Percentiles rank a stretch among this genome's conserved stretches.
Conservation (phyloP, 1,140 invertebrate genomes). For the Conus ventricosus region DNA sequence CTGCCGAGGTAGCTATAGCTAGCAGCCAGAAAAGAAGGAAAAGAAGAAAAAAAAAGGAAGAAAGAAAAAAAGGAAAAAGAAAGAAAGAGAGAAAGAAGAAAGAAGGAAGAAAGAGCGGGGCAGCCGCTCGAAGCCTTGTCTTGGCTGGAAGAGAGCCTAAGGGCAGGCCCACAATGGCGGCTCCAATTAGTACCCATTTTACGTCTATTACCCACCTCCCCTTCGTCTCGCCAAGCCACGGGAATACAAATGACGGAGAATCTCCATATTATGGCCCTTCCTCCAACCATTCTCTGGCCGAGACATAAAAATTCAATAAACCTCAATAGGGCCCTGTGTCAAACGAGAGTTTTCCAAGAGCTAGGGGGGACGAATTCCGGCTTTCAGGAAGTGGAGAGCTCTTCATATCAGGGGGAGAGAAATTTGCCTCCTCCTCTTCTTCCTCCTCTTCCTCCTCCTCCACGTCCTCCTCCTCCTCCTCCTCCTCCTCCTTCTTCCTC, state of each 20-base stretch:
- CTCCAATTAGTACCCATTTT: constrained; percentile 31
- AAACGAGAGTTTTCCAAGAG: constrained; percentile 24
- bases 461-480: too few relatives aligned
- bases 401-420: constrained; percentile 20
- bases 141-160: not conserved
- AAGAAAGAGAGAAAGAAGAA: not conserved
- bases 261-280: constrained; percentile 40
- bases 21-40: not conserved
- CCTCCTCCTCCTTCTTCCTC: too few relatives aligned
- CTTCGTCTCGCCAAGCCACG: constrained; percentile 18
- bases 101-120: too few relatives aligned
- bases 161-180: constrained; percentile 7
- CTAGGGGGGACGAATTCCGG: constrained; percentile 36
- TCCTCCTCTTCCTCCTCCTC: too few relatives aligned
- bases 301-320: constrained; percentile 43
- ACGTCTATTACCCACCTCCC: constrained; percentile 33
- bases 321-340: constrained; percentile 33
- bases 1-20: too few relatives aligned
- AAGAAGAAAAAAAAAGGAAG: not conserved
- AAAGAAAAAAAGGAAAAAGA: not conserved
- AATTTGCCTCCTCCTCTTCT: constrained; percentile 1
- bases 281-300: constrained; percentile 8
- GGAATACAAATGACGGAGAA: constrained; percentile 36
- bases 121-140: not conserved
- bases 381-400: constrained; percentile 37